Conservation (phyloP, 2,888 invertebrate genomes). For the Gymnoscelis rufifasciata region DNA sequence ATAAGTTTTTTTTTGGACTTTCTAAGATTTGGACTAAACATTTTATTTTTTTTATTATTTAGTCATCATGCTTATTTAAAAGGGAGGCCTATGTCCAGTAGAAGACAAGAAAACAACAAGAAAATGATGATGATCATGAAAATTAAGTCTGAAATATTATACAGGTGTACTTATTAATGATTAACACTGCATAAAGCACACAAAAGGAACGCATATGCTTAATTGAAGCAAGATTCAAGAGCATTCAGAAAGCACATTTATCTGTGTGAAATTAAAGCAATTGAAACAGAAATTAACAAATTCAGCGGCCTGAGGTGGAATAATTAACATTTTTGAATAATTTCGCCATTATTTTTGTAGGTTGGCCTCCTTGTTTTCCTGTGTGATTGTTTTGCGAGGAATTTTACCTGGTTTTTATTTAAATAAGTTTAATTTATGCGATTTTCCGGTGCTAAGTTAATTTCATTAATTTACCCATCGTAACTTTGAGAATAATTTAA, state of each 20-base stretch:
- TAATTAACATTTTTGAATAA: slow-evolving; percentile 4
- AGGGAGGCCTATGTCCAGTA: too few species aligned
- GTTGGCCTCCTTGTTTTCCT: slow-evolving; percentile 2
- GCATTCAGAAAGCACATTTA: slow-evolving; percentile 3
- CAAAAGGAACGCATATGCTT: slow-evolving; percentile 21
- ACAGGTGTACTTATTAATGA: too few species aligned
- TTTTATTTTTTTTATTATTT: too few species aligned
- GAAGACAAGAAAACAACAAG: too few species aligned
- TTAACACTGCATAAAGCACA: neutral
- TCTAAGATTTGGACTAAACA: too few species aligned
- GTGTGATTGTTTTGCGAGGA: neutral
- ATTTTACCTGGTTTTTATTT: neutral
- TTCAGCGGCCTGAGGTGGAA: slow-evolving; percentile 1
- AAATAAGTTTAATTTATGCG: neutral
- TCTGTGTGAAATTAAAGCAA: slow-evolving; percentile 3
- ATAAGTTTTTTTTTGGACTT: too few species aligned
- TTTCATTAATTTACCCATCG: too few species aligned
- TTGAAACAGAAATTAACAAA: slow-evolving; percentile 9
- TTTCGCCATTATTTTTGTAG: slow-evolving; percentile 1
- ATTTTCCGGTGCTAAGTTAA: too few species aligned
- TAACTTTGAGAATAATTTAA: too few species aligned
- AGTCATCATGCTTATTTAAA: too few species aligned
- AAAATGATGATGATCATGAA: too few species aligned
- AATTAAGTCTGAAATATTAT: too few species aligned
- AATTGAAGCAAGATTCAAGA: slow-evolving; percentile 32